These are phyloP conservation scores for Ariopsis seemanni DNA, from an alignment of 2,113 vertebrate genomes.

Conservation along the genomic window DNA sequence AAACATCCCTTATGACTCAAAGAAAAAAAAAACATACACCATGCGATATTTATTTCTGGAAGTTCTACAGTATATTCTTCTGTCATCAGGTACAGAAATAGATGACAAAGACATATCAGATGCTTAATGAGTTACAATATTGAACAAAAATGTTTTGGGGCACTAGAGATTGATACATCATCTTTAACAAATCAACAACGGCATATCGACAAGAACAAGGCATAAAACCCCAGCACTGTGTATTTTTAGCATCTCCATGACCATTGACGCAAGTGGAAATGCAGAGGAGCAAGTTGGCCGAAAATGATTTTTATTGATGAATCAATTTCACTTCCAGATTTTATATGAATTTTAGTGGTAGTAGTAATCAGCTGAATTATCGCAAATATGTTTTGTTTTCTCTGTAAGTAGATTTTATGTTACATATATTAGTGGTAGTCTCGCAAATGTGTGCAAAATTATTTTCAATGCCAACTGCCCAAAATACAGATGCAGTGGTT, in stretches of 20 bases:
- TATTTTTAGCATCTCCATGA: background rate
- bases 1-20: background rate
- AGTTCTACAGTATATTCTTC: slow-evolving; percentile 20
- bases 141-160: slow-evolving; percentile 12
- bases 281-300: background rate
- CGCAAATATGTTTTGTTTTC: background rate
- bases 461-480: background rate
- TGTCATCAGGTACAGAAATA: slow-evolving; percentile 10
- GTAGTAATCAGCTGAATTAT: background rate
- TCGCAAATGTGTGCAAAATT: background rate
- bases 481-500: background rate
- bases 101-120: slow-evolving; percentile 14
- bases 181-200: slow-evolving; percentile 14
- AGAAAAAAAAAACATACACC: background rate
- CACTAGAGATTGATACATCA: slow-evolving; percentile 17
- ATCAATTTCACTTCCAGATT: background rate
- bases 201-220: background rate
- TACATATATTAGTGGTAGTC: background rate
- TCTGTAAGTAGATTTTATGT: background rate
- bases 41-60: slow-evolving; percentile 21
- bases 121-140: slow-evolving; percentile 14
- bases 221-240: background rate
- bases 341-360: background rate
- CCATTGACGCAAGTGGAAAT: background rate
- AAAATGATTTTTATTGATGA: background rate